Conservation (phyloP, 2,113 vertebrate genomes). For the Anoplopoma fimbria region DNA sequence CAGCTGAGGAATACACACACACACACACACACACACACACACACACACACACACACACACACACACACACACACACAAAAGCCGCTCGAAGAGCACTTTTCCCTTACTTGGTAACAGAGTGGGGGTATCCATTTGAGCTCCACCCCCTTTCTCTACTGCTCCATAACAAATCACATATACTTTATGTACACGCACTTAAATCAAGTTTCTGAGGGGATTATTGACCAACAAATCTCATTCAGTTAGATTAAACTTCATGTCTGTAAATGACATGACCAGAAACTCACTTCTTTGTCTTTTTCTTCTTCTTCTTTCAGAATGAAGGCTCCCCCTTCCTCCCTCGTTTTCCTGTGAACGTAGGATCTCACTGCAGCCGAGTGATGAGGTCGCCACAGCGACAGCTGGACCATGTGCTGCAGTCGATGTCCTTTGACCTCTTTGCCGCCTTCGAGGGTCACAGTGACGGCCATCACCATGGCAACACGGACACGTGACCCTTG, state of each 20-base stretch:
- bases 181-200: neutral
- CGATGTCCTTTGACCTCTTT: constrained; percentile 72
- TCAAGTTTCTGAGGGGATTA: constrained; percentile 1
- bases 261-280: constrained; percentile 37
- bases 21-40: constrained; percentile 28
- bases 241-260: neutral
- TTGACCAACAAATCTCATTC: constrained; percentile 9
- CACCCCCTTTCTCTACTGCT: constrained; percentile 13
- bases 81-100: constrained; percentile 58
- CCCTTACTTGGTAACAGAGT: constrained; percentile 78
- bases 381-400: constrained; percentile 74
- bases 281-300: constrained; percentile 25
- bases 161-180: constrained; percentile 53
- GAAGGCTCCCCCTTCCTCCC: constrained; percentile 43
- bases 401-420: constrained; percentile 77
- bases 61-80: constrained; percentile 45
- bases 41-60: constrained; percentile 36
- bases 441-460: constrained; percentile 66
- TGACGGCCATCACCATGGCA: constrained; percentile 75
- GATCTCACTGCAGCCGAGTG: constrained; percentile 65
- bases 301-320: constrained; percentile 71
- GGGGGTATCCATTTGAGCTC: constrained; percentile 59
- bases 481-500: constrained; percentile 80
- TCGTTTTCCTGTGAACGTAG: constrained; percentile 56
- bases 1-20: constrained; percentile 51